Evolutionary conservation across 1,140 invertebrate genomes (phyloP).

Genomic region (Psix sp.): DNA sequence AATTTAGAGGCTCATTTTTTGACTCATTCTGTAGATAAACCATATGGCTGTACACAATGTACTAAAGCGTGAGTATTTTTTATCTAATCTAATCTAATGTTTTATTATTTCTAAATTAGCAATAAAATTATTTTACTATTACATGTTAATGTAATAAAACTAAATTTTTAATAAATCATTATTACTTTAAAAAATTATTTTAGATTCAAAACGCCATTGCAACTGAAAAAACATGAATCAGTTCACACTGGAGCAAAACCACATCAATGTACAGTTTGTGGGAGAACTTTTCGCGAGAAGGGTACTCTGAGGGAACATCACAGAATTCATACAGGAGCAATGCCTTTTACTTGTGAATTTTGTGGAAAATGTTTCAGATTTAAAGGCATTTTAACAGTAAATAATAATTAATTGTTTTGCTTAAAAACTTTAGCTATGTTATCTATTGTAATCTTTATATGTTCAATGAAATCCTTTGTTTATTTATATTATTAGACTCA

Average conservation of each 20-base stretch:
- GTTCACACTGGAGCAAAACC: constrained; percentile 85
- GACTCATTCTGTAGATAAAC: constrained; percentile 78
- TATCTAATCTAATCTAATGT: too few relatives aligned
- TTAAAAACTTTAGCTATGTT: not conserved
- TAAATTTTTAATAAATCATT: too few relatives aligned
- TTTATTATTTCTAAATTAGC: too few relatives aligned
- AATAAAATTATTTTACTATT: too few relatives aligned
- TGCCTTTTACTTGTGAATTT: constrained; percentile 86
- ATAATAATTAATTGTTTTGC: constrained; percentile 34
- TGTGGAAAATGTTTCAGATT: constrained; percentile 85
- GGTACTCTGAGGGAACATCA: constrained; percentile 80
- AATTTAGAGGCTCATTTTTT: constrained; percentile 80
- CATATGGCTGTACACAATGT: constrained; percentile 72
- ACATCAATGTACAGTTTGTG: constrained; percentile 86
- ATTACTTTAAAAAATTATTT: too few relatives aligned
- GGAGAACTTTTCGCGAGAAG: constrained; percentile 82
- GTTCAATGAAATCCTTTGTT: constrained; percentile 1
- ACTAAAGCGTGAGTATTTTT: constrained; percentile 71
- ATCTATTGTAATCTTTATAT: not conserved
- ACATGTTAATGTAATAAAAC: too few relatives aligned
- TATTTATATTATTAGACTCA: constrained; percentile 76
- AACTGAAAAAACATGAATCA: constrained; percentile 79
- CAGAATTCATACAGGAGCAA: constrained; percentile 89
- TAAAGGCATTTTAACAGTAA: constrained; percentile 81
- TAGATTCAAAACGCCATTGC: constrained; percentile 78